Evolutionary conservation across 2,113 vertebrate species (phyloP).

Genomic region (Trematomus loennbergii): DNA sequence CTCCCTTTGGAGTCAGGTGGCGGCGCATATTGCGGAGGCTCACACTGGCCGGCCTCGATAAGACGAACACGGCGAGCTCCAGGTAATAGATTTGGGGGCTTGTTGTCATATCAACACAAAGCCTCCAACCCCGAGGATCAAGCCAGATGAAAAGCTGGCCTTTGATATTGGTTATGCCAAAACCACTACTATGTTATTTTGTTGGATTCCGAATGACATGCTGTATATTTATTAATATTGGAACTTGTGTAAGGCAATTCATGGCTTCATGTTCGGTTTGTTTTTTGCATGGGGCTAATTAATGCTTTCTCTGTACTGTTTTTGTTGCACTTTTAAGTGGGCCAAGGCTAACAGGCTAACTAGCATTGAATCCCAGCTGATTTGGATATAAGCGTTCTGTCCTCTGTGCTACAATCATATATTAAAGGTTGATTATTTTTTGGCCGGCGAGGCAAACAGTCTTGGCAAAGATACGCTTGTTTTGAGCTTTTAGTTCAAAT

Average conservation of each 20-base stretch:
- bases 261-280: background rate
- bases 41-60: conserved; percentile 46
- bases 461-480: conserved; percentile 20
- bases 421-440: conserved; percentile 29
- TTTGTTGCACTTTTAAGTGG: conserved; percentile 65
- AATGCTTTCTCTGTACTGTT: conserved; percentile 54
- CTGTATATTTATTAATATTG: background rate
- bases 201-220: conserved; percentile 9
- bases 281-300: conserved; percentile 57
- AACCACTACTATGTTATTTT: conserved; percentile 30
- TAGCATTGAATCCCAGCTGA: conserved; percentile 45
- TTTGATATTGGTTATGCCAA: conserved; percentile 60
- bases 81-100: conserved; percentile 67
- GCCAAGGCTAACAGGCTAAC: conserved; percentile 71
- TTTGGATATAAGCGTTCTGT: conserved; percentile 18
- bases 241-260: conserved; percentile 6
- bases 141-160: conserved; percentile 50
- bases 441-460: background rate
- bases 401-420: conserved; percentile 16
- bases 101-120: conserved; percentile 62
- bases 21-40: conserved; percentile 42
- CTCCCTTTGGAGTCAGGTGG: conserved; percentile 35
- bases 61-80: conserved; percentile 45
- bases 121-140: conserved; percentile 57
- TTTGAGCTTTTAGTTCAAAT: conserved; percentile 3